Evolutionary conservation across 1,140 invertebrate genomes (phyloP).

Genomic region (Drosophila erecta): DNA sequence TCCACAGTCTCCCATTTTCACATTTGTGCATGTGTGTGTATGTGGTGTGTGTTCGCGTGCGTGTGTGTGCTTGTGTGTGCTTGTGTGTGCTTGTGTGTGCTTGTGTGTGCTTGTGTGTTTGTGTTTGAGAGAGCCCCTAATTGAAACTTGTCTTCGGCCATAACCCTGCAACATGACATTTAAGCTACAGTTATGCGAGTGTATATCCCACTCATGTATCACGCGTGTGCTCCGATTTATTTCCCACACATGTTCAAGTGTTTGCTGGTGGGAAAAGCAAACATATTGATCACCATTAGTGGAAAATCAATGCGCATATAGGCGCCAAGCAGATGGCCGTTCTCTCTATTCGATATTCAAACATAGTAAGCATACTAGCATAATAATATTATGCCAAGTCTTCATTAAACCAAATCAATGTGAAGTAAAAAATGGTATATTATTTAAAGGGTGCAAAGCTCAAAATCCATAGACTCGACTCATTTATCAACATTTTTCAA

Average conservation of each 20-base stretch:
- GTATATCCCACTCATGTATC: conserved; percentile 8
- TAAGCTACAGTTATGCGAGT: background rate
- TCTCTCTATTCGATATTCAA: background rate
- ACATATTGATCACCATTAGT: conserved; percentile 9
- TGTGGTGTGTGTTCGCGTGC: too few species aligned
- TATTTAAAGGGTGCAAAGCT: too few species aligned
- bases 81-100: too few species aligned
- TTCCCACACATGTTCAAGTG: conserved; percentile 1
- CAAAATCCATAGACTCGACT: too few species aligned
- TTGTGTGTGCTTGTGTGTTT: conserved; percentile 2
- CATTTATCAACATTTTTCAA: background rate
- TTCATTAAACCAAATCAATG: too few species aligned
- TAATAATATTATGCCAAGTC: too few species aligned
- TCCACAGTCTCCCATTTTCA: background rate
- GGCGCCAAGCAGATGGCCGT: too few species aligned
- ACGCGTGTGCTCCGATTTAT: conserved; percentile 11
- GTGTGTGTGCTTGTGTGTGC: too few species aligned
- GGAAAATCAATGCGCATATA: conserved; percentile 3
- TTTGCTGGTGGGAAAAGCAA: conserved; percentile 1
- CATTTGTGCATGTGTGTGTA: too few species aligned
- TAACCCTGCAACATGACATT: conserved; percentile 5
- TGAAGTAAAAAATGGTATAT: too few species aligned
- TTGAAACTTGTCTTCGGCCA: conserved; percentile 31
- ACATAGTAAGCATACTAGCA: background rate
- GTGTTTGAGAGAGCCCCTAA: conserved; percentile 7